Conservation (phyloP, 2,888 invertebrate species). For the Lasiommata megera region DNA sequence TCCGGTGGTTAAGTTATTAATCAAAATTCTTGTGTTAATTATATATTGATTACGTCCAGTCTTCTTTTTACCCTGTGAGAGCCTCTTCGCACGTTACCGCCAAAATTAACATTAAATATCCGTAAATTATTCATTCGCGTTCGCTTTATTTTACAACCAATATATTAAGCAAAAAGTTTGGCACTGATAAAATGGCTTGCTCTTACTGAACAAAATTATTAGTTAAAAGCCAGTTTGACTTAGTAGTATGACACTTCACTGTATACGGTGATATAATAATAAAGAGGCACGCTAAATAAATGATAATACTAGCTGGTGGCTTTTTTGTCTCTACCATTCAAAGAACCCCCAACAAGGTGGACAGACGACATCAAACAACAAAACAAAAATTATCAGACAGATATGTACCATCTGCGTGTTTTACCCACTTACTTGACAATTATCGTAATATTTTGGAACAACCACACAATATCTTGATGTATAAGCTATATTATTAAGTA, state of each 20-base stretch:
- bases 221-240: conserved; percentile 1
- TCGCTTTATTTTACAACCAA: background rate
- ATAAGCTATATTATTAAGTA: too few relatives aligned
- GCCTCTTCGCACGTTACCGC: background rate
- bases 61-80: background rate
- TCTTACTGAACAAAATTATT: background rate
- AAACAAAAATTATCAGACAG: too few relatives aligned
- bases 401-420: too few relatives aligned
- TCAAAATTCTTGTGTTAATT: background rate
- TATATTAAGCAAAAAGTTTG: background rate
- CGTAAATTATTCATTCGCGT: background rate
- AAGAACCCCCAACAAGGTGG: too few relatives aligned
- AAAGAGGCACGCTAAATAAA: background rate
- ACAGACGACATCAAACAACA: too few relatives aligned
- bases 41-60: conserved; percentile 3
- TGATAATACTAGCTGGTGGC: too few relatives aligned
- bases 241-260: background rate
- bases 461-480: too few relatives aligned
- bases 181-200: background rate
- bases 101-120: conserved; percentile 13
- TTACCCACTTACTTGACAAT: too few relatives aligned
- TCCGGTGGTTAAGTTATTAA: background rate
- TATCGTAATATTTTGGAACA: too few relatives aligned
- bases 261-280: background rate
- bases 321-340: too few relatives aligned